Base-by-base conservation (phyloP, 1,140 invertebrate species). In the Tetramorium simillimum region DNA sequence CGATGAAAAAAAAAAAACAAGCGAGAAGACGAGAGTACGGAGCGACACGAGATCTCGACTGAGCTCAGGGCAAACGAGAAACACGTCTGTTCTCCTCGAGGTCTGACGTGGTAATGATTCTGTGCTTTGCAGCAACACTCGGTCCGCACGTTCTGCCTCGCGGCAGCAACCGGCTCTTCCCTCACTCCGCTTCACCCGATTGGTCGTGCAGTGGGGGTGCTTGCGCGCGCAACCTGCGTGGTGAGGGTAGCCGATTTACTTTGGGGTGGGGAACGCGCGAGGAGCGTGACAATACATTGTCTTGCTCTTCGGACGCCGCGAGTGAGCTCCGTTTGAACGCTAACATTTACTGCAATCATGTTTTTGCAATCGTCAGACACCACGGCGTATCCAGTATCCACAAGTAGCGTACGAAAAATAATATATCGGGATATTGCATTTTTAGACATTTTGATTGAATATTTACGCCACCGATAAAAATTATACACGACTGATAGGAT, bases 91-190 rank as follows among this genome's bases (percentile, higher is more conserved):
- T 93, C 94, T 94, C 92, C 93, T 94, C 94, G 95, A 95, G 93
- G 90, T 95, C 93, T 93, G 92, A 92, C 92, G 93, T 93, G 92
- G 94, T 94, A 95, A 95, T 95, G 94, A 93, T 94, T 92, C 91
- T 93, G 91, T 92, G 91, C 92, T 92, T 93, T 94, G 16, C 90
- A 86, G 88, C 89, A 33, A 33, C 86, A 87, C 72, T 92, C 89
- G 87, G 77, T 58, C 73, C 78, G 91, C 88, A 90, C 86, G 88
- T 85, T 91, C 86, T 86, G 88, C 90, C 85, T 86, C 28, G 78
- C 86, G 81, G 82, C 69, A 49, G 78, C 86, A 70, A 76, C 77
- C 80, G 86, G 78, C 75, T 85, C 65, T 78, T 49, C 70, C 87
- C 80, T 81, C 67, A 72, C 67, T 69, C 62, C 65, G 28, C 18